Base-by-base conservation (phyloP, 2,797 vertebrate genomes). In the Sebastes hubbsi region DNA sequence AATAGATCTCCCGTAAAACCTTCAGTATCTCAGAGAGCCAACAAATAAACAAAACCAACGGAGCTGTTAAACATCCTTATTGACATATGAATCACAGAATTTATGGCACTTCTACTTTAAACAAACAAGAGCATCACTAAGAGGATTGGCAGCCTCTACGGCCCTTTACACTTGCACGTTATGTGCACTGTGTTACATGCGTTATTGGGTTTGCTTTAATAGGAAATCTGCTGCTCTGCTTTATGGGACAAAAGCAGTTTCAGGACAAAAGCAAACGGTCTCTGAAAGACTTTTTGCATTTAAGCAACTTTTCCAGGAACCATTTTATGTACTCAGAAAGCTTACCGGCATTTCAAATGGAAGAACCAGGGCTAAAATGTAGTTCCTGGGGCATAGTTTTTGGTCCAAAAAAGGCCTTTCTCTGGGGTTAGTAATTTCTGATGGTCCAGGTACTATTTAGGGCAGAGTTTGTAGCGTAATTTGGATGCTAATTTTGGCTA, bases 21-120 rank as follows among this genome's bases (percentile, higher is more conserved):
- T 62, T 67, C 22, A 58, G 36, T 24, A 22, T 11, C 59, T 22
- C 66, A 66, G n/a, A 63, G 32, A 70, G 60, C 59, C 59, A 32
- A 46, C 29, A 12, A 5, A 42, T 42, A 65, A 54, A 68, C 34
- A 71, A 64, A 82, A 42, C 49, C 67, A 56, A 18, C 54, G 55
- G 16, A 49, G 76, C 72, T 63, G 72, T 55, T 68, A 24, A 81
- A 81, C 60, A 83, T 87, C 72, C 77, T 78, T 20, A 75, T 38
- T 74, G 81, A 90, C 76, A 64, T 56, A 25, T 75, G 32, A 84
- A 85, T 88, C 60, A 58, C 24, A 18, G 71, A 71, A 77, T 79
- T 72, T 61, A 72, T 59, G 61, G 55, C 3, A 25, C 36, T 25
- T 59, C 68, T 27, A 54, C 64, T 59, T 68, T n/a, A 72, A 78